Percentiles rank a stretch among this genome's conserved stretches.
These are phyloP conservation scores for Mercenaria mercenaria DNA, from an alignment of 1,140 invertebrate genomes.

Conservation along the genomic window DNA sequence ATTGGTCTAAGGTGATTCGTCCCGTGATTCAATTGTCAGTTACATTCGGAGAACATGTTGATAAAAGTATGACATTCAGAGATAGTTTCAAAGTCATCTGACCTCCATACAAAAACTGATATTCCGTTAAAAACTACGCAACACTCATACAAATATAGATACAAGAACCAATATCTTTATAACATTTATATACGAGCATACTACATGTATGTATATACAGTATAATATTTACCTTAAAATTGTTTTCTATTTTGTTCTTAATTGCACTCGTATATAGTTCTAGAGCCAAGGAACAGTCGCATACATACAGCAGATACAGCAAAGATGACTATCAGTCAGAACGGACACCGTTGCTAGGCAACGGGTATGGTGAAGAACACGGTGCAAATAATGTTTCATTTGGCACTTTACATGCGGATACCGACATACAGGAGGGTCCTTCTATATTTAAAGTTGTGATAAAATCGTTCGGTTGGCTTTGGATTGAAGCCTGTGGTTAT, in stretches of 20 bases:
- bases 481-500: constrained; percentile 26
- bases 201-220: too few species aligned
- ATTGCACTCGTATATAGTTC: neutral
- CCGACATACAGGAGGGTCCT: neutral
- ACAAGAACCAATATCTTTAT: too few species aligned
- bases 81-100: too few species aligned
- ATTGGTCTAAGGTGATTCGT: too few species aligned
- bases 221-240: too few species aligned
- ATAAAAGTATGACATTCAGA: too few species aligned
- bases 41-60: too few species aligned
- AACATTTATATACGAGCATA: too few species aligned
- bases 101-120: too few species aligned
- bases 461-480: constrained; percentile 1
- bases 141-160: too few species aligned
- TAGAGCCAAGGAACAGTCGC: neutral
- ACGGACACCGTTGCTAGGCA: constrained; percentile 2
- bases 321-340: neutral
- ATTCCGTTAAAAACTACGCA: too few species aligned
- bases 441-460: constrained; percentile 20
- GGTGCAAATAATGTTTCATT: neutral
- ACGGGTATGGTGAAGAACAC: neutral
- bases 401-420: neutral
- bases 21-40: too few species aligned
- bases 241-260: neutral
- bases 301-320: neutral